Evolutionary conservation across 2,113 vertebrate species (phyloP).

Genomic region (Thunnus maccoyii): DNA sequence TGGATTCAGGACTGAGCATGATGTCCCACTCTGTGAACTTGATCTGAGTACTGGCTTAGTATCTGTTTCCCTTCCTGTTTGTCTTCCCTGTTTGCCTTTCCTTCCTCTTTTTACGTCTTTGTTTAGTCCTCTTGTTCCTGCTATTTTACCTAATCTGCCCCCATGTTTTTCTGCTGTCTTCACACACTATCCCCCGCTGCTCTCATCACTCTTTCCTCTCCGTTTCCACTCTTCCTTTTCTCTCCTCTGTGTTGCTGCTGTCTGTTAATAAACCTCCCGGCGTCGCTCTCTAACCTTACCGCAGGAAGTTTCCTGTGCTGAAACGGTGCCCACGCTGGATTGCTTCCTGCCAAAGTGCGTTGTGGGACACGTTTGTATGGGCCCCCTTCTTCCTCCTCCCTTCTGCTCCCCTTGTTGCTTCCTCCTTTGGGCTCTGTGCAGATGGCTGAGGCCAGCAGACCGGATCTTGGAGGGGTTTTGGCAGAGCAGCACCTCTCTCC

Average conservation of each 20-base stretch:
- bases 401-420: slow-evolving; percentile 70
- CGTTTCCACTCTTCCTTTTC: slow-evolving; percentile 58
- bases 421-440: slow-evolving; percentile 79
- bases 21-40: slow-evolving; percentile 12
- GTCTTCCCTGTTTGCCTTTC: slow-evolving; percentile 35
- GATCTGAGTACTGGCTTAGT: not conserved
- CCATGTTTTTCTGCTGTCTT: not conserved
- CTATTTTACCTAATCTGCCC: not conserved
- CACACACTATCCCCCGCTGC: slow-evolving; percentile 13
- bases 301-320: slow-evolving; percentile 95
- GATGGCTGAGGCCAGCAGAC: slow-evolving; percentile 76
- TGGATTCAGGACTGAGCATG: not conserved
- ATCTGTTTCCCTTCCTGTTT: slow-evolving; percentile 62
- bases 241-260: slow-evolving; percentile 33
- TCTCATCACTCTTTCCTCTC: slow-evolving; percentile 45
- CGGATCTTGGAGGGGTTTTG: slow-evolving; percentile 79
- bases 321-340: slow-evolving; percentile 87
- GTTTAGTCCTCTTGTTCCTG: slow-evolving; percentile 25
- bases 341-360: slow-evolving; percentile 91
- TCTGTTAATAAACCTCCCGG: slow-evolving; percentile 68
- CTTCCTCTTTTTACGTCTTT: slow-evolving; percentile 19
- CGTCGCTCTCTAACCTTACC: slow-evolving; percentile 77
- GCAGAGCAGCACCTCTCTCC: slow-evolving; percentile 66
- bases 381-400: slow-evolving; percentile 66
- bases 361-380: slow-evolving; percentile 88